Percentiles rank a stretch among this genome's conserved stretches.
phyloP scores from a whole-genome alignment of 2,113 vertebrate genomes.

The Phrynosoma platyrhinos region DNA sequence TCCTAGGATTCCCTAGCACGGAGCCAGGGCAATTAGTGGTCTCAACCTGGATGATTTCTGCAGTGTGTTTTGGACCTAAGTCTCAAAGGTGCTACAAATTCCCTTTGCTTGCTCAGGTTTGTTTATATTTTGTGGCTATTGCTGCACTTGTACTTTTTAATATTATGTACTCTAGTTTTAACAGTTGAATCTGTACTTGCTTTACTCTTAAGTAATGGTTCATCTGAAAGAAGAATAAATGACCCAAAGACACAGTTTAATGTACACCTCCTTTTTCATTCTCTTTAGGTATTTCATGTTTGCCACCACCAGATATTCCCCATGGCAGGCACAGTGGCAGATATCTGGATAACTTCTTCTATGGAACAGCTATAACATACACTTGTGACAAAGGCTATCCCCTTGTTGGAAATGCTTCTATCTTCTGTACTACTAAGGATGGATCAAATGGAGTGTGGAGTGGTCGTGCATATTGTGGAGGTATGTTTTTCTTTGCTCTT shows the following conservation, averaged over 20 bases:
- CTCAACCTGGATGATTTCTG: too few relatives aligned
- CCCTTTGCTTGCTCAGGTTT: background rate
- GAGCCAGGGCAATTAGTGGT: too few relatives aligned
- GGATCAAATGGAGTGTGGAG: constrained; percentile 64
- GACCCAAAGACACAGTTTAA: background rate
- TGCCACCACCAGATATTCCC: constrained; percentile 62
- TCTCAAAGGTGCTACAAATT: too few relatives aligned
- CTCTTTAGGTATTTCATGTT: constrained; percentile 68
- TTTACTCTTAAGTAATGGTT: background rate
- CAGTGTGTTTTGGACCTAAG: too few relatives aligned
- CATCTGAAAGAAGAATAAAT: too few relatives aligned
- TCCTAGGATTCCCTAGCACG: too few relatives aligned
- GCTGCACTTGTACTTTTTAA: background rate
- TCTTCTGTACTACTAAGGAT: constrained; percentile 70
- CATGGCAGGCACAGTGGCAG: constrained; percentile 53
- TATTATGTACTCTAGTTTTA: too few relatives aligned
- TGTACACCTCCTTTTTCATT: background rate
- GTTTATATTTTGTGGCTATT: background rate
- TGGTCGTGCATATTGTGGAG: constrained; percentile 54
- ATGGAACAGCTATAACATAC: constrained; percentile 61
- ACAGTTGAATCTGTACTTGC: too few relatives aligned
- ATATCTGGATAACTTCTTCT: constrained; percentile 53
- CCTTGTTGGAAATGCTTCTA: constrained; percentile 56
- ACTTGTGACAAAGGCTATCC: constrained; percentile 48
- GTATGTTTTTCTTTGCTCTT: background rate